phyloP scores from a whole-genome alignment of 2,888 invertebrate species.

The Polydrusus cervinus region DNA sequence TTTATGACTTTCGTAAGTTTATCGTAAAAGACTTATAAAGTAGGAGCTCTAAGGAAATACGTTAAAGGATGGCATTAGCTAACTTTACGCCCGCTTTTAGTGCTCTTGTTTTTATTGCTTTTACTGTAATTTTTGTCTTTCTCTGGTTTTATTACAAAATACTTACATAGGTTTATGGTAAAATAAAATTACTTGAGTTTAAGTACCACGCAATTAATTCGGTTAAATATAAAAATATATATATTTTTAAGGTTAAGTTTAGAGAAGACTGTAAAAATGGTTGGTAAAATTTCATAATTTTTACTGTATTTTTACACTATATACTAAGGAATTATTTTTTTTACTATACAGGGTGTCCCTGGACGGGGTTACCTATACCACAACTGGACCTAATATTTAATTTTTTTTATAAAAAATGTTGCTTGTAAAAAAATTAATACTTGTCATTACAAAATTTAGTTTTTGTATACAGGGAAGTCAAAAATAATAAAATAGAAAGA shows the following conservation, averaged over 20 bases:
- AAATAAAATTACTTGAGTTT: slow-evolving; percentile 16
- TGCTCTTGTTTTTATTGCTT: slow-evolving; percentile 61
- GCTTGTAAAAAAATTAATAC: no score
- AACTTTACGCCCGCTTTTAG: slow-evolving; percentile 61
- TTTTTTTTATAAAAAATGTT: no score
- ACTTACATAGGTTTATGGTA: slow-evolving; percentile 33
- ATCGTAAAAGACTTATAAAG: slow-evolving; percentile 65
- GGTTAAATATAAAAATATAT: neutral
- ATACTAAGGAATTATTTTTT: no score
- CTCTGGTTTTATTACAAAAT: slow-evolving; percentile 34
- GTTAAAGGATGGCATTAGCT: slow-evolving; percentile 61
- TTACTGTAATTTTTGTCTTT: slow-evolving; percentile 31
- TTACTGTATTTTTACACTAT: no score
- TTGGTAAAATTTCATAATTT: no score
- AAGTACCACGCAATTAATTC: neutral
- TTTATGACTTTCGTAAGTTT: slow-evolving; percentile 65
- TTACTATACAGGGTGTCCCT: no score
- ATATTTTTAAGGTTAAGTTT: neutral
- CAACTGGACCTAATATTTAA: no score
- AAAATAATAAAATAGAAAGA: no score
- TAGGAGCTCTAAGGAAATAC: slow-evolving; percentile 60
- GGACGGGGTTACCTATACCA: no score
- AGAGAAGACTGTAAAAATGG: neutral
- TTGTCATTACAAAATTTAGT: no score
- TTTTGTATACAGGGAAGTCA: no score